phyloP scores from a whole-genome alignment of 2,113 vertebrate genomes.

The Passerina amoena region DNA sequence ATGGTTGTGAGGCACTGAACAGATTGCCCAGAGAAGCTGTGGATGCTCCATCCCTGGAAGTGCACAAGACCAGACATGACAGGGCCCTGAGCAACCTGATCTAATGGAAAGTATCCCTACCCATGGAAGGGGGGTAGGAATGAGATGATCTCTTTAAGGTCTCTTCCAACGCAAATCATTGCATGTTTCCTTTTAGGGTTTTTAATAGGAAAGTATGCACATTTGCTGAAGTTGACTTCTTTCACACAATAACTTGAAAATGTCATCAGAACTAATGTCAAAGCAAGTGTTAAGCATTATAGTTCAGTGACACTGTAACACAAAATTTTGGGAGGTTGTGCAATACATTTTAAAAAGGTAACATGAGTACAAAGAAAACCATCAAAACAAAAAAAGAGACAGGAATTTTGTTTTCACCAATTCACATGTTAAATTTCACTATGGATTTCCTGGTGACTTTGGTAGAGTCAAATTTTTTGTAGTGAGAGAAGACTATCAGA shows the following conservation, averaged over 20 bases:
- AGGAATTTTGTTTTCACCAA: background rate
- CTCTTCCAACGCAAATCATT: background rate
- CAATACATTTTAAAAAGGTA: background rate
- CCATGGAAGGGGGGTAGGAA: background rate
- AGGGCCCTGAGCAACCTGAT: background rate
- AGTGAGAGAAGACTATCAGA: background rate
- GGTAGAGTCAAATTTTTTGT: background rate
- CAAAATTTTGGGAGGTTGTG: background rate
- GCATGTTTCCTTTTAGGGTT: background rate
- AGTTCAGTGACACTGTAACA: background rate
- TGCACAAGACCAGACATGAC: background rate
- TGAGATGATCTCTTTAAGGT: background rate
- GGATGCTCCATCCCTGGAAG: background rate
- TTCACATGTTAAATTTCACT: background rate
- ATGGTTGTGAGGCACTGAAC: background rate
- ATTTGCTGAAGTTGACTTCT: background rate
- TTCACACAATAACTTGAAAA: background rate
- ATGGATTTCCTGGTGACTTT: background rate
- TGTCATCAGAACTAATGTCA: background rate
- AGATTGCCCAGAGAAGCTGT: background rate
- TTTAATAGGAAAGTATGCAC: background rate
- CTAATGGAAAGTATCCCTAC: background rate
- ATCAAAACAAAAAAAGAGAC: background rate
- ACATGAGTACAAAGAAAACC: background rate
- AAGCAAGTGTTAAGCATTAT: background rate